These are phyloP conservation scores for Carpatolechia fugitivella DNA, from an alignment of 2,888 invertebrate species.

Conservation along the genomic window DNA sequence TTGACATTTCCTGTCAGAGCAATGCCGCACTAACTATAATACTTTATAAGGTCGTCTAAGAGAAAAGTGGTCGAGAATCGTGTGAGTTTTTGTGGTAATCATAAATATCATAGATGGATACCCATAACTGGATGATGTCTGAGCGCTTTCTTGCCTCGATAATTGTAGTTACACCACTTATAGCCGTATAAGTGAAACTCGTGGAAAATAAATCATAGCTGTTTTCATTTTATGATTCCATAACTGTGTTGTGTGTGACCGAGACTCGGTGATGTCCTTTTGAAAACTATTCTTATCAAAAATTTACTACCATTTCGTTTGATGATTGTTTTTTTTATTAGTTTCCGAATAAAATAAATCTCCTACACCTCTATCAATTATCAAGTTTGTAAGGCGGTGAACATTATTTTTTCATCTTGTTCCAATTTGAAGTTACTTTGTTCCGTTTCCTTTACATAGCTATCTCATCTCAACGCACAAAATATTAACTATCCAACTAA, in stretches of 20 bases:
- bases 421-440: neutral
- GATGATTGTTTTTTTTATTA: neutral
- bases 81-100: conserved; percentile 55
- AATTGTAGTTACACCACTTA: conserved; percentile 8
- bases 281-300: no score
- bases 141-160: conserved; percentile 52
- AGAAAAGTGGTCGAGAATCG: conserved; percentile 52
- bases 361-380: no score
- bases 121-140: conserved; percentile 56
- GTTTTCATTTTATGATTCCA: conserved; percentile 2
- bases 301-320: neutral
- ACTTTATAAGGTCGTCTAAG: conserved; percentile 59
- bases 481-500: neutral
- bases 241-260: neutral
- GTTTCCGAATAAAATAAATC: neutral
- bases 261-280: neutral
- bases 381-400: no score
- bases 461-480: neutral
- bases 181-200: conserved; percentile 6
- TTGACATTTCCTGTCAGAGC: conserved; percentile 56
- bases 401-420: no score
- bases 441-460: neutral
- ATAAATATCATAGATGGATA: conserved; percentile 57
- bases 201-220: conserved; percentile 4
- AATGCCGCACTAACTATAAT: conserved; percentile 47